A percentile compares a stretch with the other conserved stretches of the same genome.
phyloP scores from a whole-genome alignment of 2,113 vertebrate species.

The Notarius lentiginosus region DNA sequence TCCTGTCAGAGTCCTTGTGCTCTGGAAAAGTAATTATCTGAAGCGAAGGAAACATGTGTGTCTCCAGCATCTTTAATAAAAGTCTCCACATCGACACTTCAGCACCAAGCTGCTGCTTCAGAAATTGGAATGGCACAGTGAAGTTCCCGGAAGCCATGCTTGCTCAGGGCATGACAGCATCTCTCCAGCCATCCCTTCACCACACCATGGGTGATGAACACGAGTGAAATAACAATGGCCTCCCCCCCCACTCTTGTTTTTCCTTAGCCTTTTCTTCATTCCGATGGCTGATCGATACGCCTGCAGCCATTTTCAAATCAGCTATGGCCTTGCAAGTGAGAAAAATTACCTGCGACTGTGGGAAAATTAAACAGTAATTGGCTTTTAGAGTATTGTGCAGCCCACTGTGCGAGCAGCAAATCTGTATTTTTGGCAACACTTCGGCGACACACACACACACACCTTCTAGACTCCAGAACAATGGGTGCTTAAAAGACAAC shows the following conservation, averaged over 20 bases:
- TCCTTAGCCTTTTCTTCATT: constrained; percentile 51
- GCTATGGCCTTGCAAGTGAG: constrained; percentile 49
- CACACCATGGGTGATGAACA: neutral
- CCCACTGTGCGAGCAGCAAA: constrained; percentile 62
- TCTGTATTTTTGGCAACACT: constrained; percentile 56
- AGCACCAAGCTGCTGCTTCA: neutral
- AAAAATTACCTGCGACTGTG: constrained; percentile 65
- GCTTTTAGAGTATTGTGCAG: constrained; percentile 54
- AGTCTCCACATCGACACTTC: neutral
- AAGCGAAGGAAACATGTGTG: neutral
- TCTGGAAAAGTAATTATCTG: constrained; percentile 4
- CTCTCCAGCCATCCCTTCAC: neutral
- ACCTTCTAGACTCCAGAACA: neutral
- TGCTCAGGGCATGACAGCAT: neutral
- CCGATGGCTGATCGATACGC: constrained; percentile 61
- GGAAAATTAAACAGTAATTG: constrained; percentile 71
- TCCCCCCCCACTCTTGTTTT: constrained; percentile 37
- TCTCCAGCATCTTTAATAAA: constrained; percentile 4
- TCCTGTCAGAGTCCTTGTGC: neutral
- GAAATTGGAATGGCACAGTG: neutral
- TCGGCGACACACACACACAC: constrained; percentile 16
- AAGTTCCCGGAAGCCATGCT: neutral
- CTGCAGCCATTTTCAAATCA: constrained; percentile 57
- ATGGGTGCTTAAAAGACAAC: neutral
- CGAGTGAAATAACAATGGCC: constrained; percentile 1